These are phyloP conservation scores for Vulpes ferrilata DNA, from an alignment of 2,113 vertebrate genomes.

Conservation along the genomic window DNA sequence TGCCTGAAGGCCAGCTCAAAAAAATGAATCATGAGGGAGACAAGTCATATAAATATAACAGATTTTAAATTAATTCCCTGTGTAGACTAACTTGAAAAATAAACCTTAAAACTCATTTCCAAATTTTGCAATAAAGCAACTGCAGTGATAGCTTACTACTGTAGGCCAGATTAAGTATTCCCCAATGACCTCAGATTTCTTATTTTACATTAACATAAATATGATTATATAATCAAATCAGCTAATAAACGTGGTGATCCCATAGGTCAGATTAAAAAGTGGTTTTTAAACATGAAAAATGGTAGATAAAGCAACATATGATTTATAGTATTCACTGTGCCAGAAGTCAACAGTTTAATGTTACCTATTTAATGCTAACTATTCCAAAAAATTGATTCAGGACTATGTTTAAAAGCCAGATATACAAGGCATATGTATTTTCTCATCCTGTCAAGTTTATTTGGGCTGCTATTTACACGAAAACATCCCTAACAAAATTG, in stretches of 20 bases:
- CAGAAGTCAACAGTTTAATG: conserved; percentile 55
- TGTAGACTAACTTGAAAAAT: conserved; percentile 72
- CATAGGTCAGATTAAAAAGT: conserved; percentile 56
- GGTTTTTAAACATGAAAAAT: conserved; percentile 69
- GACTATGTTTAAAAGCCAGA: neutral
- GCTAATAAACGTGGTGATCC: neutral
- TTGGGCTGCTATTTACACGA: neutral
- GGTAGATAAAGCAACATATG: conserved; percentile 62
- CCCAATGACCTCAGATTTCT: neutral
- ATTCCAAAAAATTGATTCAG: conserved; percentile 63
- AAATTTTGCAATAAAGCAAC: conserved; percentile 52
- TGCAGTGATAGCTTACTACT: neutral
- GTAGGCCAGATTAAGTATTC: neutral
- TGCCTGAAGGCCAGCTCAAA: conserved; percentile 71
- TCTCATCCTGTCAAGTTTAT: neutral
- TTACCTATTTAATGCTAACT: conserved; percentile 26
- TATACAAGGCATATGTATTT: neutral
- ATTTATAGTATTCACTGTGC: conserved; percentile 65
- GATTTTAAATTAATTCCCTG: conserved; percentile 76
- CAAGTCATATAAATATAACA: conserved; percentile 75
- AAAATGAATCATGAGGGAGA: conserved; percentile 68
- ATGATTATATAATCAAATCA: conserved; percentile 60
- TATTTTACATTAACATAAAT: conserved; percentile 54
- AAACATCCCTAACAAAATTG: neutral
- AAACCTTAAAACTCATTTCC: conserved; percentile 65